Conservation (phyloP, 2,113 vertebrate genomes). For the Ginglymostoma cirratum region DNA sequence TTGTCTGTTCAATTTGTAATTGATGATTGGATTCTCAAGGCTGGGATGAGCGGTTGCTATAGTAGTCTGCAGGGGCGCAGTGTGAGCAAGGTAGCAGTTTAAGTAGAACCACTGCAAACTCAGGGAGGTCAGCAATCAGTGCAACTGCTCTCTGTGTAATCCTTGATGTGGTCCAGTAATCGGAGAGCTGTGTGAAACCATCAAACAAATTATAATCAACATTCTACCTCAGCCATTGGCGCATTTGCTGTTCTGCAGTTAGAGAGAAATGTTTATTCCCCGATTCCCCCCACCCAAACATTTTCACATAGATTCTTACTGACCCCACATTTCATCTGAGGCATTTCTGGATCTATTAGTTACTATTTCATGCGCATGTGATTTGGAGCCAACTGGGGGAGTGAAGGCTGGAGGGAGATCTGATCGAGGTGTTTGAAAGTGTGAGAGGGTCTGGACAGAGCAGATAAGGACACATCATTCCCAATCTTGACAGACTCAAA, state of each 20-base stretch:
- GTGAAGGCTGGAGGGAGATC: too few relatives aligned
- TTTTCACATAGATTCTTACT: neutral
- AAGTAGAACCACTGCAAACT: too few relatives aligned
- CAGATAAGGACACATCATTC: too few relatives aligned
- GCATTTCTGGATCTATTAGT: neutral
- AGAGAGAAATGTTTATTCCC: neutral
- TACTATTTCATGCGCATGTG: neutral
- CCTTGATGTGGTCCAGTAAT: constrained; percentile 24
- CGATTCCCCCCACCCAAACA: too few relatives aligned
- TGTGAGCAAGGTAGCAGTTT: neutral
- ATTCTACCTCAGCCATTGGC: neutral
- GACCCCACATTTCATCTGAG: neutral
- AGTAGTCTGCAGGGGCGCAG: too few relatives aligned
- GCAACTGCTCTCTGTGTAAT: neutral
- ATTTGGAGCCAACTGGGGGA: too few relatives aligned
- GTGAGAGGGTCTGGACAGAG: too few relatives aligned
- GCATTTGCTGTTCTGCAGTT: neutral
- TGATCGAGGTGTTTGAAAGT: too few relatives aligned
- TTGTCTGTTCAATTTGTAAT: neutral
- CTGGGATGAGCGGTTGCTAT: neutral
- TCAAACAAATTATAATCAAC: constrained; percentile 31
- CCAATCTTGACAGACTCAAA: too few relatives aligned
- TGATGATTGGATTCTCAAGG: neutral
- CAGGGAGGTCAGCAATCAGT: neutral
- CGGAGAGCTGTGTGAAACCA: neutral